Evolutionary conservation across 2,797 vertebrate species (phyloP), one percentile per base, ranked within the genome.

Genomic region (Anguilla pacifica): DNA sequence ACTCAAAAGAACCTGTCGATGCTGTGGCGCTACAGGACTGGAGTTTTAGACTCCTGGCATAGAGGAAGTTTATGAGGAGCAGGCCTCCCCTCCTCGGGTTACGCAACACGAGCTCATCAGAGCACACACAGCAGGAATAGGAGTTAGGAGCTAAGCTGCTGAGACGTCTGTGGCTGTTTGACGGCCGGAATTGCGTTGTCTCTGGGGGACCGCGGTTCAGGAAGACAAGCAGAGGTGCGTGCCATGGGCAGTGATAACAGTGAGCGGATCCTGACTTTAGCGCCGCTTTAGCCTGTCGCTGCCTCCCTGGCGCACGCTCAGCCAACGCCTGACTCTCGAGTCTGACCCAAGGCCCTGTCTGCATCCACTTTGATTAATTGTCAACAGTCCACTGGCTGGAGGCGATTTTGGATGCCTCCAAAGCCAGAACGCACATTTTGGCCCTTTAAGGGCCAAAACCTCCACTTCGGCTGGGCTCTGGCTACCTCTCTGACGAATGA

Each of bases 341-440:
- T 84, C 28, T 39, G 79, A 86, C 88, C 79, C 74, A 39, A 72
- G 74, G 57, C 84, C 53, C 77, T 55, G 85, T 91, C 88, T 87
- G 87, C 84, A 86, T 92, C 89, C 85, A 90, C 89, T 88, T 87
- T 89, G 88, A 92, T 89, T 88, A 89, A 91, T 92, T 86, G 90
- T 90, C 89, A 88, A 90, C 91, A 90, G 89, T 92, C 81, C 90
- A 86, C 88, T 90, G 84, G 86, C 87, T 91, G 85, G 77, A 86
- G 88, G 90, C 86, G 85, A 86, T 89, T 88, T 85, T 87, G 87
- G 87, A 87, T 90, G 88, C 82, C 70, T 89, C 87, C 13, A 43
- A 90, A 88, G 89, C 86, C 89, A 89, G 90, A 88, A 82, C 57
- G 61, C 81, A 88, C 84, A 85, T 86, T 85, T 87, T 31, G 89